Evolutionary conservation across 64 coral and sea anemone genomes (phyloP), one percentile per base, ranked within the genome.

Genomic region (Pachyseris speciosa): DNA sequence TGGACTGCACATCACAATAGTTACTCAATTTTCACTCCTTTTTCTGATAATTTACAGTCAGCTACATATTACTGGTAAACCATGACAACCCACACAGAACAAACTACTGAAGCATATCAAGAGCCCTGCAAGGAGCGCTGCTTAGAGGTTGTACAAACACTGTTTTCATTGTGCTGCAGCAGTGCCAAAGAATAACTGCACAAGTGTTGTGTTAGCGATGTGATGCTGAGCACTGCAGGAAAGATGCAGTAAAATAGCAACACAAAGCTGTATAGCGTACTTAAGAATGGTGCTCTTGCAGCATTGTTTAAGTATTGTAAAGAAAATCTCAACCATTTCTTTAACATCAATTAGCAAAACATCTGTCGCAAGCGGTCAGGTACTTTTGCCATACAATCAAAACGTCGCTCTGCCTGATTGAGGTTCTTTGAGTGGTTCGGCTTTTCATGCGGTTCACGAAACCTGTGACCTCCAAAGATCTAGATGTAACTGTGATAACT

Each of bases 151-250:
- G 69, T 28, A 73, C 33, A 28, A 73, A 73, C 2, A 37, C 2
- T 73, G 37, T 73, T 73, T 73, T 29, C 25, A 7, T 73, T 73
- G 69, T 16, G 9, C 69, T 73, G 69, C 69, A 73, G 33, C 34
- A 32, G 4, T 37, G 24, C 25, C 69, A 37, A 42, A 73, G 32
- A 73, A 73, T 73, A 28, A 67, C 69, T 73, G 33, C 0, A 37
- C 37, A 34, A 73, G 69, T 73, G 69, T 28, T 73, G 69, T 28
- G 32, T 73, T 34, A 73, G 28, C 2, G 34, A 73, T n/a, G n/a
- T n/a, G n/a, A n/a, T 28, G 69, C 69, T 73, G 69, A 73, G 69
- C 69, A 3, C 69, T 73, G 2, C 9, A 37, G 33, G 69, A 73
- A 73, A 73, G 34, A 19, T 37, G 37, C 33, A 73, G 69, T 37